phyloP scores from a whole-genome alignment of 2,797 vertebrate genomes.

The Melanotaenia trifasciata region DNA sequence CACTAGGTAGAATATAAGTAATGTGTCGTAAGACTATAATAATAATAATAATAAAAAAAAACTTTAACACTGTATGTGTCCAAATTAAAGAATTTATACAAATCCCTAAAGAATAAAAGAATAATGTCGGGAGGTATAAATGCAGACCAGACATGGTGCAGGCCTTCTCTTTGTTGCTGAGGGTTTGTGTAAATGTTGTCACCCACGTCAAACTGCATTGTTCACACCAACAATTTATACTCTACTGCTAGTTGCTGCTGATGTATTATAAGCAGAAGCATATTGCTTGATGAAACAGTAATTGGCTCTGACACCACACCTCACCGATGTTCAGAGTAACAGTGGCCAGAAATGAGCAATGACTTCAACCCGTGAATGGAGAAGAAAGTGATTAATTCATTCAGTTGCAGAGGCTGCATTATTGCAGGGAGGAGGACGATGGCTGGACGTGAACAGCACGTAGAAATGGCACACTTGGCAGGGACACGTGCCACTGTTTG shows the following conservation, averaged over 20 bases:
- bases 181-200: constrained; percentile 13
- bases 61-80: too few relatives aligned
- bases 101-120: too few relatives aligned
- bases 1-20: too few relatives aligned
- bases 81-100: too few relatives aligned
- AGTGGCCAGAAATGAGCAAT: constrained; percentile 8
- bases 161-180: constrained; percentile 6
- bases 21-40: too few relatives aligned
- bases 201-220: constrained; percentile 12
- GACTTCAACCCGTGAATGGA: constrained; percentile 12
- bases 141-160: too few relatives aligned
- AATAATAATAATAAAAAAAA: too few relatives aligned
- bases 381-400: constrained; percentile 13
- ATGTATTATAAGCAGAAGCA: background rate
- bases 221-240: constrained; percentile 29
- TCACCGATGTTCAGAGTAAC: background rate
- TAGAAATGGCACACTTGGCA: constrained; percentile 31
- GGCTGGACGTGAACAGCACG: constrained; percentile 42
- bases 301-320: constrained; percentile 2
- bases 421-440: constrained; percentile 25
- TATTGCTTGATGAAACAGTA: constrained; percentile 7
- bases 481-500: constrained; percentile 56
- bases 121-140: too few relatives aligned
- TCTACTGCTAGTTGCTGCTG: constrained; percentile 4
- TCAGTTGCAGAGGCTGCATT: constrained; percentile 22